Conservation (phyloP, 2,113 vertebrate genomes). For the Albula goreensis region DNA sequence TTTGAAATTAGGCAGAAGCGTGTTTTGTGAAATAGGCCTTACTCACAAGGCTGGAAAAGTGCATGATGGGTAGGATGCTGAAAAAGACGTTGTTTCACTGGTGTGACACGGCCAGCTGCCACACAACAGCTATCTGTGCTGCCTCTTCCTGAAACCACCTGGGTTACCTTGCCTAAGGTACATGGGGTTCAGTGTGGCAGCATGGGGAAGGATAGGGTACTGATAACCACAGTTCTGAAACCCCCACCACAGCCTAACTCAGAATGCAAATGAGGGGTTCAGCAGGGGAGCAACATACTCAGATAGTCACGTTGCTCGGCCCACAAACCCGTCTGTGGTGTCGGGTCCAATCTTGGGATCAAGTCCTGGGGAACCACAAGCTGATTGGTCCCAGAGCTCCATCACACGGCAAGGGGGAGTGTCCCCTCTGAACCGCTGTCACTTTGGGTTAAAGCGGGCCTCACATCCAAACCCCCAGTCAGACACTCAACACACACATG, state of each 20-base stretch:
- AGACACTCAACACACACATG: not conserved
- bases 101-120: not conserved
- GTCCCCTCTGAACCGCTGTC: constrained; percentile 20
- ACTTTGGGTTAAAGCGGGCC: constrained; percentile 29
- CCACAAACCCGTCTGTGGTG: constrained; percentile 27
- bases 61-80: not conserved
- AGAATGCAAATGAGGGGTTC: constrained; percentile 29
- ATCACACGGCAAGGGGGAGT: constrained; percentile 3
- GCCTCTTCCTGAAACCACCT: not conserved
- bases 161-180: not conserved
- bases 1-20: too few relatives aligned
- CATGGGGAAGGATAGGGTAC: not conserved
- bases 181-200: not conserved
- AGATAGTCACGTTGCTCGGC: not conserved
- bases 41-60: too few relatives aligned
- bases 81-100: not conserved
- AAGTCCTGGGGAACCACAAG: constrained; percentile 8
- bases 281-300: constrained; percentile 18
- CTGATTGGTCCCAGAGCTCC: constrained; percentile 27
- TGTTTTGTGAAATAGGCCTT: too few relatives aligned
- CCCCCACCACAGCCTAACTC: not conserved
- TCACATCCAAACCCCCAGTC: constrained; percentile 12
- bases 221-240: constrained; percentile 1
- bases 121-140: not conserved
- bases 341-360: constrained; percentile 18